Base-by-base conservation (phyloP, 2,797 vertebrate species). In the Sebastes elongatus region DNA sequence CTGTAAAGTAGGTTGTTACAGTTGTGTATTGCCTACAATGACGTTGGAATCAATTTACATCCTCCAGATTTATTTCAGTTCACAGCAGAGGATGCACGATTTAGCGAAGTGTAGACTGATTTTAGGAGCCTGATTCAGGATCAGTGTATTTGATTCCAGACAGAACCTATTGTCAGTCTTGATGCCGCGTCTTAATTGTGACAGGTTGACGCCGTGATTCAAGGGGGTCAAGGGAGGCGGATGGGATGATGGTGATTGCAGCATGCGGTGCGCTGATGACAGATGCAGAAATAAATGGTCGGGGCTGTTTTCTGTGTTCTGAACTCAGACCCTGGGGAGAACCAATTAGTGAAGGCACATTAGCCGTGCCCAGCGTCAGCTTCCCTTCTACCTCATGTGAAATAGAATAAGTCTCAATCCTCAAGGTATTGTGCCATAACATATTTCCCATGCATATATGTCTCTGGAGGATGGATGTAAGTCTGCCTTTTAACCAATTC, bases 331-430 rank as follows among this genome's bases (percentile, higher is more conserved):
- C 79, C 76, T 49, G 28, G 80, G 85, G 87, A 84, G 78, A 72
- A 77, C 68, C 82, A 88, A 85, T 94, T 93, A 92, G 88, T 90
- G 83, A 86, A 82, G 89, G 79, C 84, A 87, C 88, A 90, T 90
- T 89, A 88, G 76, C 85, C 52, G 66, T 82, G 82, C 78, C 33
- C n/a, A 71, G 74, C 71, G 1, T 87, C 83, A 83, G 82, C 86
- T 56, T 74, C 76, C 67, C 68, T 60, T 86, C 42, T 55, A 71
- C 81, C 35, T 71, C 78, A 74, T 78, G 70, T 88, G 83, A 76
- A 82, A 79, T 20, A 25, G 57, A 82, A 61, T 66, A 78, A 74
- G 68, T 74, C 69, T 78, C n/a, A 63, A 35, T 86, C 74, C 76
- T 86, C 78, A 30, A 85, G 74, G 53, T 85, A 60, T 61, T 67